Evolutionary conservation across 2,797 vertebrate species (phyloP).

Genomic region (Argentina silus): DNA sequence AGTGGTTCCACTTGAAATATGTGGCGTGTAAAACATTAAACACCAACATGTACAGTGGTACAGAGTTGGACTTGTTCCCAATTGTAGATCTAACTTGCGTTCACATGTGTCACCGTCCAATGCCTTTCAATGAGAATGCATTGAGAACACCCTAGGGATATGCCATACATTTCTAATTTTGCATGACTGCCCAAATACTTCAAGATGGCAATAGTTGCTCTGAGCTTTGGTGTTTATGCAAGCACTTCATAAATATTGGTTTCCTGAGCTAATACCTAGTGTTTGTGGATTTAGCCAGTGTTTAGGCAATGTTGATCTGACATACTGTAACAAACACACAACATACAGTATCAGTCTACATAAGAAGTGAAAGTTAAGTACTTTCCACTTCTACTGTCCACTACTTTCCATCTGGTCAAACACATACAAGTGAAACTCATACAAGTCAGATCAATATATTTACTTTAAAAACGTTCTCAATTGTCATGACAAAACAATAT

Average conservation of each 20-base stretch:
- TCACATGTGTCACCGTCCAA: constrained; percentile 29
- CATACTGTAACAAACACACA: constrained; percentile 20
- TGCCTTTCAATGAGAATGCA: constrained; percentile 17
- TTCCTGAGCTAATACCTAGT: constrained; percentile 53
- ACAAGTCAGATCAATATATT: no score
- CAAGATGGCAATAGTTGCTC: constrained; percentile 25
- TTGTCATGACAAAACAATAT: no score
- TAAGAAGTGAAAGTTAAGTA: constrained; percentile 29
- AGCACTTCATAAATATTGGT: constrained; percentile 55
- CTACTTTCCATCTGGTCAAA: no score
- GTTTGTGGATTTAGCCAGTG: constrained; percentile 42
- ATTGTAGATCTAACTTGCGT: constrained; percentile 37
- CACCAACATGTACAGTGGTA: constrained; percentile 26
- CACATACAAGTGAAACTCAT: no score
- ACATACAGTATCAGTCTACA: neutral
- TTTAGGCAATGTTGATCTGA: constrained; percentile 24
- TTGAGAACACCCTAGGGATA: constrained; percentile 39
- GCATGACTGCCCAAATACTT: constrained; percentile 60
- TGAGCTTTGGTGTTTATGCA: constrained; percentile 47
- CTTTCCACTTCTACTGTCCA: no score
- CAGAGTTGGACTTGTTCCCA: constrained; percentile 43
- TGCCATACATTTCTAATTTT: constrained; percentile 49
- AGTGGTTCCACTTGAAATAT: constrained; percentile 37
- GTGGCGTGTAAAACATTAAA: constrained; percentile 31
- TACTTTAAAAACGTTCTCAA: no score